A percentile compares a stretch with the other conserved stretches of the same genome.
Conservation (phyloP, 2,888 invertebrate genomes). For the Glaucopsyche alexis region DNA sequence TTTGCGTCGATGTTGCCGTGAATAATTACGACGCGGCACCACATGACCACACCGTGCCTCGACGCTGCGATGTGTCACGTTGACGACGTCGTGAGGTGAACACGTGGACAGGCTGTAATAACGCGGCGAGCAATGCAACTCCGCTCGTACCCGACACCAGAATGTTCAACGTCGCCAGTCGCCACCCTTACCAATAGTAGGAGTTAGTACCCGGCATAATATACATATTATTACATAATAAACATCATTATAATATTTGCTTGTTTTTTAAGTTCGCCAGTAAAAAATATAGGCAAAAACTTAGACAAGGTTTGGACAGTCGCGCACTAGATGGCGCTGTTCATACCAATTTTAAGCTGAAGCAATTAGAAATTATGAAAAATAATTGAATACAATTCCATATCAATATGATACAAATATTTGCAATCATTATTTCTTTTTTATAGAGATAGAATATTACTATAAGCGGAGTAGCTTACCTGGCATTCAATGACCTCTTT, state of each 20-base stretch:
- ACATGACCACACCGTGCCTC: not conserved
- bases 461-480: not conserved
- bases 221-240: not conserved
- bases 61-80: no score
- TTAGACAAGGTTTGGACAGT: not conserved
- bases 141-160: not conserved
- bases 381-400: not conserved
- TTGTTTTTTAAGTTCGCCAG: no score
- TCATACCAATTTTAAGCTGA: not conserved
- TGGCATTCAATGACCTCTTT: not conserved
- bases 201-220: constrained; percentile 10
- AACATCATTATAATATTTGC: no score
- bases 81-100: no score
- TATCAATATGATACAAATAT: not conserved
- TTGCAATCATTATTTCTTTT: not conserved
- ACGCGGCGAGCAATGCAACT: constrained; percentile 6
- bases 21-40: no score
- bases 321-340: not conserved
- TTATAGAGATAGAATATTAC: not conserved
- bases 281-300: not conserved
- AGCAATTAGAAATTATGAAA: not conserved
- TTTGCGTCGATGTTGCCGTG: no score
- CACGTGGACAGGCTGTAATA: no score
- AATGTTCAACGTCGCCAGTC: no score
- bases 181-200: constrained; percentile 23